Percentiles rank a stretch among this genome's conserved stretches.
Evolutionary conservation across 2,113 vertebrate genomes (phyloP).

Genomic region (Mobula hypostoma): DNA sequence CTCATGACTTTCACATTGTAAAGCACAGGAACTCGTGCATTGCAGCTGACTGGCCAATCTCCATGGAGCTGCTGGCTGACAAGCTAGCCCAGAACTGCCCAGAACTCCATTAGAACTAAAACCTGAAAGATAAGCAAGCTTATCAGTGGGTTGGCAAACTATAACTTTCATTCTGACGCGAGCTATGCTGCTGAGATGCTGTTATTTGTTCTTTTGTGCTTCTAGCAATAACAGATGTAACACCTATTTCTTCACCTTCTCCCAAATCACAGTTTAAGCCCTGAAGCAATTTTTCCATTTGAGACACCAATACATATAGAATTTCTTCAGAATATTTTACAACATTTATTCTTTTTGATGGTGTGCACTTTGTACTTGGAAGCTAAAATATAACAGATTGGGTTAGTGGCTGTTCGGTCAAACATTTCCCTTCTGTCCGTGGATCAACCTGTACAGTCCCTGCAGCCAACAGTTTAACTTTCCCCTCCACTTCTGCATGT

Average conservation of each 20-base stretch:
- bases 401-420: background rate
- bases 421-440: background rate
- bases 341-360: background rate
- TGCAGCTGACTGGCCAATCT: no score
- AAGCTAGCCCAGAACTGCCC: background rate
- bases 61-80: no score
- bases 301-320: background rate
- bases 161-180: background rate
- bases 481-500: no score
- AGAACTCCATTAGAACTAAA: background rate
- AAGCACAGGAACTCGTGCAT: no score
- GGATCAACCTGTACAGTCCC: no score
- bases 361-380: background rate
- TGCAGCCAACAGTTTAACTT: no score
- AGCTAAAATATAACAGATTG: background rate
- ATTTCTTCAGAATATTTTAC: background rate
- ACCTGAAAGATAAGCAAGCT: background rate
- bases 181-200: background rate
- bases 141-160: background rate
- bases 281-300: background rate
- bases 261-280: background rate
- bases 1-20: no score
- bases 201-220: background rate
- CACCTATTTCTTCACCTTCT: background rate
- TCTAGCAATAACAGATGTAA: background rate